These are phyloP conservation scores for Sebastes ruberrimus DNA, from an alignment of 2,797 vertebrate genomes.

Conservation along the genomic window DNA sequence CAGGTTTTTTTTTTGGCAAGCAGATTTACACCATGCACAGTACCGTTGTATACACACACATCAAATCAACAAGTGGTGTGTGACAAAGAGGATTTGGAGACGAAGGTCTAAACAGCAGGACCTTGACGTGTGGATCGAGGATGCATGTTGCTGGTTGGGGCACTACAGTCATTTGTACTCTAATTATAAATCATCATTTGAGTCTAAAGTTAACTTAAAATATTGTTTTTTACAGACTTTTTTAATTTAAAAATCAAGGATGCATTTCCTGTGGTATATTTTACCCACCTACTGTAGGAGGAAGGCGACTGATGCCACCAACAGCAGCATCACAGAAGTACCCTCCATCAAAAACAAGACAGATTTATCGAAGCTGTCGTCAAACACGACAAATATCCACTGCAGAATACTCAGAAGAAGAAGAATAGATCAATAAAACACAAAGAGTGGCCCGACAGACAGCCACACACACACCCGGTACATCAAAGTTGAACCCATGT, in stretches of 20 bases:
- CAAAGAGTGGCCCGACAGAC: conserved; percentile 15
- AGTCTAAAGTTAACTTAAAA: neutral
- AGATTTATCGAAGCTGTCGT: conserved; percentile 19
- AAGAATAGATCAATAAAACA: conserved; percentile 51
- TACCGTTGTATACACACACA: conserved; percentile 55
- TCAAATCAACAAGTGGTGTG: conserved; percentile 47
- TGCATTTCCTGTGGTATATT: neutral
- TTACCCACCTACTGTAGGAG: neutral
- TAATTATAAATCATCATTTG: neutral
- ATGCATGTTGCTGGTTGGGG: conserved; percentile 38
- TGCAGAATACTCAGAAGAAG: conserved; percentile 49
- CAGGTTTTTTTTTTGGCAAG: conserved; percentile 56
- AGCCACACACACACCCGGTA: conserved; percentile 30
- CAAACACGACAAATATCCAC: conserved; percentile 55
- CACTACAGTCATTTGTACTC: neutral
- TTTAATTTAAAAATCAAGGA: conserved; percentile 1
- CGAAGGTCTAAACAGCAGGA: conserved; percentile 21
- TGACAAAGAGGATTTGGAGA: conserved; percentile 19
- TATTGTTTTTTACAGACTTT: neutral
- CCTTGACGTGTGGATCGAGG: conserved; percentile 11
- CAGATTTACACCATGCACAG: conserved; percentile 72
- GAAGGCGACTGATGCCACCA: conserved; percentile 13
- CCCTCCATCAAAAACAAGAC: conserved; percentile 37
- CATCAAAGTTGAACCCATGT: conserved; percentile 49
- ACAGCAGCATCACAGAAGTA: conserved; percentile 21